A percentile compares a stretch with the other conserved stretches of the same genome.
Conservation (phyloP, 1,140 invertebrate species). For the Lethocerus indicus region DNA sequence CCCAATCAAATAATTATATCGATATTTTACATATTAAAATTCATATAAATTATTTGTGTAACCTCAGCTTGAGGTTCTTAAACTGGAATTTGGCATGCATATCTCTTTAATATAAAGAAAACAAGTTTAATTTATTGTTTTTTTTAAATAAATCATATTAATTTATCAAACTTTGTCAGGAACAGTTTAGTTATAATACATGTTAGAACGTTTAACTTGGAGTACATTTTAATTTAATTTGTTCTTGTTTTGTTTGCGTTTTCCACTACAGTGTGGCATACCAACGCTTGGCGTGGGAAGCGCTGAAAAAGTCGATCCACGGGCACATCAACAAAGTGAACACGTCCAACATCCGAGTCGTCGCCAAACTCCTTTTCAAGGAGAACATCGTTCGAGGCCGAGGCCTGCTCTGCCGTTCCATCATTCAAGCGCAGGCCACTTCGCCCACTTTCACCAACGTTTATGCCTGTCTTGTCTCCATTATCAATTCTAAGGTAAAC, state of each 20-base stretch:
- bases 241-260: background rate
- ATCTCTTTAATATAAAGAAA: no score
- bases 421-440: conserved; percentile 92
- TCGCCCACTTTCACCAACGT: conserved; percentile 97
- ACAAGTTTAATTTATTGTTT: no score
- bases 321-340: conserved; percentile 98
- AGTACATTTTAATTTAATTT: background rate
- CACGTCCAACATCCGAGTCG: conserved; percentile 82
- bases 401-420: conserved; percentile 75
- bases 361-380: conserved; percentile 78
- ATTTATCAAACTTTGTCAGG: no score
- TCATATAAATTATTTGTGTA: no score
- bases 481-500: conserved; percentile 81
- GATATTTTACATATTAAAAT: no score
- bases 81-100: no score
- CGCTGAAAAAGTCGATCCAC: conserved; percentile 97
- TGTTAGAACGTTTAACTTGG: no score
- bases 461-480: conserved; percentile 82
- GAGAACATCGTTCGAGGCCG: conserved; percentile 93
- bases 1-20: no score
- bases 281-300: conserved; percentile 96
- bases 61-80: no score
- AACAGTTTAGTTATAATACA: no score
- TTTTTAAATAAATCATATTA: no score
- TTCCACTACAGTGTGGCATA: conserved; percentile 52